phyloP scores from a whole-genome alignment of 2,113 vertebrate genomes.

The Siniperca chuatsi region DNA sequence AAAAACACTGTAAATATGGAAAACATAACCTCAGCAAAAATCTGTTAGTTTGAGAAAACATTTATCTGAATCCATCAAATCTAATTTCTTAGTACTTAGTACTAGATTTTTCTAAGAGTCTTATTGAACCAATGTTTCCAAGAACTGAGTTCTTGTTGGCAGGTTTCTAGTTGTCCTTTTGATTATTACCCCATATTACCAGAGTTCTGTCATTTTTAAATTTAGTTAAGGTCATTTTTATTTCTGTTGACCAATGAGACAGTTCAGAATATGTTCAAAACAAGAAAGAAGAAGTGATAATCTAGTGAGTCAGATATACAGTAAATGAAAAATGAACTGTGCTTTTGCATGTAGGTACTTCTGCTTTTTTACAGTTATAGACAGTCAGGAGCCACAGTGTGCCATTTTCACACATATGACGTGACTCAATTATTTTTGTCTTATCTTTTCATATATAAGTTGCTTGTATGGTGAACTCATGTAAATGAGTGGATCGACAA shows the following conservation, averaged over 20 bases:
- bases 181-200: not conserved
- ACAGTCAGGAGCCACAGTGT: conserved; percentile 2
- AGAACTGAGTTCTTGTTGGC: not conserved
- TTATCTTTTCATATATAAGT: not conserved
- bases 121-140: not conserved
- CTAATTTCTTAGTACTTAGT: not conserved
- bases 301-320: not conserved
- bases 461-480: not conserved
- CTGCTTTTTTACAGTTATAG: conserved; percentile 30
- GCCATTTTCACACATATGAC: not conserved
- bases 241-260: conserved; percentile 32
- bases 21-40: not conserved
- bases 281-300: conserved; percentile 43
- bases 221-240: conserved; percentile 7
- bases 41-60: not conserved
- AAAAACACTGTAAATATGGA: not conserved
- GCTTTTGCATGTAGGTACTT: conserved; percentile 2
- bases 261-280: conserved; percentile 27
- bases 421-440: not conserved
- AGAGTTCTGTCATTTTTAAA: not conserved
- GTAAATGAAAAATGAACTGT: not conserved
- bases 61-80: not conserved
- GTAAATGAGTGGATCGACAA: not conserved
- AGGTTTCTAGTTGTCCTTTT: not conserved
- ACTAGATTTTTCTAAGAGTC: not conserved